Base-by-base conservation (phyloP, 2,113 vertebrate genomes). In the Sula dactylatra region DNA sequence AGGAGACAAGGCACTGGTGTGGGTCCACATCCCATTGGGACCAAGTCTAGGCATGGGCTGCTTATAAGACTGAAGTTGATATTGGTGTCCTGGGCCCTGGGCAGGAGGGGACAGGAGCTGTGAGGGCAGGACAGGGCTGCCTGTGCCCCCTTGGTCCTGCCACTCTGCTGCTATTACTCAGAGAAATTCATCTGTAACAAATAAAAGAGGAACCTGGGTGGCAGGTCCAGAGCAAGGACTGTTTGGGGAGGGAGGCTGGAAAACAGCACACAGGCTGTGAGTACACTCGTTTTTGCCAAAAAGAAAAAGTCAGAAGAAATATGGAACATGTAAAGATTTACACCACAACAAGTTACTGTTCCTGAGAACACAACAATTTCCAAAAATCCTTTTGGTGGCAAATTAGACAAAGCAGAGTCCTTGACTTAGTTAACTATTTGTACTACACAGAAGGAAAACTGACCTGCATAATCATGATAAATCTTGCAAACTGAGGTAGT, bases 91-190 rank as follows among this genome's bases (percentile, higher is more conserved):
- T 42, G 13, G 16, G 21, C 10, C 24, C 19, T 52, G 29, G 11
- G 34, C 13, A 38, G 27, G 17, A 2, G 1, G 9, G 4, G 2
- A 3, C 1, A 2, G 24, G 16, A 24, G 4, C 36, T 59, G 26
- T 67, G 25, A 38, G 1, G 5, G 27, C 25, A 66, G 32, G 6
- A 17, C 25, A 66, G 44, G 15, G 32, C 21, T 71, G 56, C 38
- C 34, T 40, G 16, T 56, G n/a, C 8, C 9, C 25, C 13, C 29
- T 5, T 2, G 10, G 21, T 18, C n/a, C 22, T 76, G 40, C 15
- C 38, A 38, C 29, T 1, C 0, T 40, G 15, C 27, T 38, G 13
- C 27, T 34, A 8, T 45, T 71, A 27, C 24, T 70, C 44, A 77
- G 24, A 69, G 12, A 67, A 84, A 69, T n/a, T 62, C 36, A 38